phyloP scores from a whole-genome alignment of 2,888 invertebrate species.

The Drosophila falleni region DNA sequence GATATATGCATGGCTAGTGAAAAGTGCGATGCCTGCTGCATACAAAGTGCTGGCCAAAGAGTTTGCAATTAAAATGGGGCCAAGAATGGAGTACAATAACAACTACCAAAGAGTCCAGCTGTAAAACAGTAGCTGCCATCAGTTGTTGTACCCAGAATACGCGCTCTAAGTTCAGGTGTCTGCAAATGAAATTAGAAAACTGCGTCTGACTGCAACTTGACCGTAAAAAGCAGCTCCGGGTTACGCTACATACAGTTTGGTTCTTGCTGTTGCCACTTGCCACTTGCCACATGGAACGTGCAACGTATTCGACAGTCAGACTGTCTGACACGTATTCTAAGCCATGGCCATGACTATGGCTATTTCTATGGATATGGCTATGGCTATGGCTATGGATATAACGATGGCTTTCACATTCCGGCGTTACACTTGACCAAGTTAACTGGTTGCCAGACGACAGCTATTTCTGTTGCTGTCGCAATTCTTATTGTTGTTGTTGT shows the following conservation, averaged over 20 bases:
- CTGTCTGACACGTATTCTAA: constrained; percentile 43
- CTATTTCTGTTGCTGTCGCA: constrained; percentile 26
- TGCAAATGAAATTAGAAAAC: constrained; percentile 67
- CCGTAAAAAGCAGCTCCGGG: constrained; percentile 42
- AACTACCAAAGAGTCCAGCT: constrained; percentile 37
- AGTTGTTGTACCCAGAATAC: constrained; percentile 13
- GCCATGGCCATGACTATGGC: constrained; percentile 29
- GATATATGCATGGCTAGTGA: not conserved
- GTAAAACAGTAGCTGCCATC: constrained; percentile 22
- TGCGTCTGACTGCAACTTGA: constrained; percentile 43
- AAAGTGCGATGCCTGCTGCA: constrained; percentile 50
- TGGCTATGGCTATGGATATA: constrained; percentile 19
- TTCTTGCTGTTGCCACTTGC: not conserved
- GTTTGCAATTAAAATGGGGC: constrained; percentile 76
- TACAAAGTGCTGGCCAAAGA: constrained; percentile 74
- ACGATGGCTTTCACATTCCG: constrained; percentile 74
- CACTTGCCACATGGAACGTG: constrained; percentile 61
- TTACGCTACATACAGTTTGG: not conserved
- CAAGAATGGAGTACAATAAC: constrained; percentile 38
- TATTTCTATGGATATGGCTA: constrained; percentile 3
- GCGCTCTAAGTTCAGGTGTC: constrained; percentile 48
- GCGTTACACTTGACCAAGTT: constrained; percentile 74
- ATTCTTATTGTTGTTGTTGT: constrained; percentile 5
- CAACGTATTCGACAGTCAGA: constrained; percentile 44
- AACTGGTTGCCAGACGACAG: constrained; percentile 46